Evolutionary conservation across 1,140 invertebrate genomes (phyloP), one percentile per base, ranked within the genome.

Genomic region (Macrobrachium rosenbergii): DNA sequence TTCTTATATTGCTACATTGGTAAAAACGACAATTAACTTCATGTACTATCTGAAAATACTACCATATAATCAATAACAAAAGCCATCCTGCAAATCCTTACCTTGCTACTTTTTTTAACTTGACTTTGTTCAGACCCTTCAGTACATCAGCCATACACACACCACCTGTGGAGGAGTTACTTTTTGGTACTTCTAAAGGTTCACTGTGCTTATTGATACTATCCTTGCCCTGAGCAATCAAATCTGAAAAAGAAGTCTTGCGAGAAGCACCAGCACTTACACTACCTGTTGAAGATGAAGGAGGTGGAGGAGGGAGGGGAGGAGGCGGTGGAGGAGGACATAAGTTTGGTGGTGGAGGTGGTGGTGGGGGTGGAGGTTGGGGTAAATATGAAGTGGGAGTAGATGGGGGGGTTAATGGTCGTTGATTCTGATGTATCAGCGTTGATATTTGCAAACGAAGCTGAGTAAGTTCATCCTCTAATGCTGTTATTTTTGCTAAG

Each of bases 111-210:
- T 79, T 82, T 43, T 89, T 89, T 45, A 89, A 62, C 58, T 87
- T 87, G 60, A 89, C 88, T 75, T 87, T 84, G 73, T 88, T 88
- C 59, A 89, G 82, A 12, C 88, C 88, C 59, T 88, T 87, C 12
- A 89, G 88, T 12, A 89, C 88, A 69, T 89, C 88, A 16, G 81
- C 63, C 88, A 89, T 89, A 7, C 73, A 89, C 19, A 88, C 76
- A 28, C 67, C 80, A 17, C 82, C 72, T 8, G 16, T 59, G 58
- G 28, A 76, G 45, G n/a, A 58, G 17, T 37, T n/a, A 73, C 52
- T 81, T 28, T n/a, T n/a, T 16, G 85, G 69, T 19, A 88, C 59
- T 12, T 88, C 69, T 23, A 88, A 6, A 64, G 82, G 63, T 63
- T 73, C 76, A 28, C 43, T 83, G 63, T 88, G 87, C 37, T 84